Evolutionary conservation across 2,797 vertebrate genomes (phyloP), one percentile per base, ranked within the genome.

Genomic region (Melanotaenia pygmaea): DNA sequence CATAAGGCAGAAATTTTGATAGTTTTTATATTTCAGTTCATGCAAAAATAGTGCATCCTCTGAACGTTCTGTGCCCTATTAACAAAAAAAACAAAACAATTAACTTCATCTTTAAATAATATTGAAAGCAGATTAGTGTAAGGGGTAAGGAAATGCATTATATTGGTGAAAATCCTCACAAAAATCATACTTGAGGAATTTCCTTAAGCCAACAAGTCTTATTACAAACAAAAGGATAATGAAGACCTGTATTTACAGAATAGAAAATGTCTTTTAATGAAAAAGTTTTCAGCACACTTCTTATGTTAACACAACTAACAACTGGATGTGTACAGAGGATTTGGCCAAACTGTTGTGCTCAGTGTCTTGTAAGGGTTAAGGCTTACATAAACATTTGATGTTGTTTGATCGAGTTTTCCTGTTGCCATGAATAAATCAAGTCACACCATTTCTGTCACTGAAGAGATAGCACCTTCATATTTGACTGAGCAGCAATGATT

Each of bases 381-480:
- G 65, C 50, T 64, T n/a, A 62, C 50, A 72, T 79, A 64, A 81
- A 82, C 76, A 64, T 85, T 85, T 88, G 73, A 81, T 74, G 75
- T 12, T 69, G 59, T 84, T 74, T 84, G 62, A 87, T 67, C 80
- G 71, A 80, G 56, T 80, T 88, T 82, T 54, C 68, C 50, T 85
- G 80, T 84, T 77, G 14, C 53, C 61, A 72, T 86, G 40, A 82
- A 85, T 85, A 84, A 85, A 75, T 79, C 28, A 80, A 73, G 73
- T 70, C 60, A 63, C 59, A 74, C 30, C 34, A 40, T 75, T 68
- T 64, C 51, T 45, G 20, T 74, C 35, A 51, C 40, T 59, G 68
- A 72, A 1, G 6, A 67, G 14, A 22, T n/a, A 6, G 40, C 57
- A 35, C 12, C n/a, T 68, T 62, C 51, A 53, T 47, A 69, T 45